A percentile compares a stretch with the other conserved stretches of the same genome.
Conservation (phyloP, 2,113 vertebrate species). For the Gadus macrocephalus region DNA sequence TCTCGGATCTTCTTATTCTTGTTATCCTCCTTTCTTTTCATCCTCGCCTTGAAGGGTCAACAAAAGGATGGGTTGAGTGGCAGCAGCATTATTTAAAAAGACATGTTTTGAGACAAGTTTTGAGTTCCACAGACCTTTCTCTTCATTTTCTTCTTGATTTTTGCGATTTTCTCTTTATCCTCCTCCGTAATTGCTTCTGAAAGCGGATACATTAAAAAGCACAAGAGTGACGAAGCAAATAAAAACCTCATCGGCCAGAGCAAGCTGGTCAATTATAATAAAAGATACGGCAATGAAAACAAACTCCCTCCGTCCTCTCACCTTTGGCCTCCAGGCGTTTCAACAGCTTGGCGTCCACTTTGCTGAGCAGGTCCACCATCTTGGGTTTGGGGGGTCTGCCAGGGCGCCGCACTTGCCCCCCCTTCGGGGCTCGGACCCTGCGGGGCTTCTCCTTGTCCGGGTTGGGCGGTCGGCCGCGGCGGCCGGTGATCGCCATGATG, state of each 20-base stretch:
- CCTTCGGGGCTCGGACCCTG: slow-evolving; percentile 66
- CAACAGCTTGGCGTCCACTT: slow-evolving; percentile 81
- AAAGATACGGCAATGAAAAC: not conserved
- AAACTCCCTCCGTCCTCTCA: slow-evolving; percentile 45
- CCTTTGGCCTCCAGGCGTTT: slow-evolving; percentile 87
- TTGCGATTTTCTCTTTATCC: slow-evolving; percentile 85
- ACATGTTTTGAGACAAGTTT: not conserved
- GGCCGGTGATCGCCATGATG: slow-evolving; percentile 95
- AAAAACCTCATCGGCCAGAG: not conserved
- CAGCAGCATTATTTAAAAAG: not conserved
- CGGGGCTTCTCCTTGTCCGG: slow-evolving; percentile 78
- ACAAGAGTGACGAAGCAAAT: not conserved
- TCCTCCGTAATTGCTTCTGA: slow-evolving; percentile 87
- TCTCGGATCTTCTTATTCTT: slow-evolving; percentile 79
- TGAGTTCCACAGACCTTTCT: slow-evolving; percentile 73
- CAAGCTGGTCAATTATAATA: not conserved
- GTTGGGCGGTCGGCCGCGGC: slow-evolving; percentile 92
- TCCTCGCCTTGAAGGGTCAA: slow-evolving; percentile 75
- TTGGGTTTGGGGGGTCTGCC: slow-evolving; percentile 88
- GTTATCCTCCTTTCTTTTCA: slow-evolving; percentile 83
- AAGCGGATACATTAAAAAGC: not conserved
- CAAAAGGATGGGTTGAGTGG: not conserved
- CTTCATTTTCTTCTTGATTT: slow-evolving; percentile 93
- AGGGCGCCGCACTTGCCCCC: slow-evolving; percentile 65
- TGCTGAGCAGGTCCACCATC: slow-evolving; percentile 84